These are phyloP conservation scores for Zhuqinia jingwanae DNA, from an alignment of 2,888 invertebrate species.

Conservation along the genomic window DNA sequence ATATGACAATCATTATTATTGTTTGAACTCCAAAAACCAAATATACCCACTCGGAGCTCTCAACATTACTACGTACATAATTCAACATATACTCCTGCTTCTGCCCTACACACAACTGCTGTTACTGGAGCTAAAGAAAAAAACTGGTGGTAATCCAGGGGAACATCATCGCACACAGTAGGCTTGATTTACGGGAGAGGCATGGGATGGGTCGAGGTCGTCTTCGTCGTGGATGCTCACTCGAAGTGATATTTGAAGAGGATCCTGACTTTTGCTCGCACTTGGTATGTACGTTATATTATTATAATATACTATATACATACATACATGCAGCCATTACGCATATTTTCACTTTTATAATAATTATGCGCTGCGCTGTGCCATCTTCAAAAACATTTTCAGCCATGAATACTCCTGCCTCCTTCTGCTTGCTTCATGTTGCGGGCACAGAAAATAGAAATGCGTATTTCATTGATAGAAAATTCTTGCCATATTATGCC, in stretches of 20 bases:
- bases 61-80: background rate
- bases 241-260: slow-evolving; percentile 80
- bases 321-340: no score
- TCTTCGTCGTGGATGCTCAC: slow-evolving; percentile 79
- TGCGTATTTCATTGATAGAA: background rate
- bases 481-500: background rate
- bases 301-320: background rate
- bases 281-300: slow-evolving; percentile 72
- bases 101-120: background rate
- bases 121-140: background rate
- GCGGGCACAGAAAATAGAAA: background rate
- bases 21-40: slow-evolving; percentile 21
- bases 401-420: background rate
- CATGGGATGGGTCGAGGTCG: slow-evolving; percentile 79
- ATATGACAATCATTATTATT: background rate
- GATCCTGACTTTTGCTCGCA: slow-evolving; percentile 79
- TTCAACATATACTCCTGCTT: background rate
- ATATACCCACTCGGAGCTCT: background rate
- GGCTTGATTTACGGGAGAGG: slow-evolving; percentile 69
- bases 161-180: slow-evolving; percentile 1
- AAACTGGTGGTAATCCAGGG: background rate
- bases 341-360: slow-evolving; percentile 10
- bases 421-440: no score
- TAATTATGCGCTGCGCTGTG: background rate
- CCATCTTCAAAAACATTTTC: background rate